phyloP scores from a whole-genome alignment of 2,797 vertebrate species.

The Linurgus olivaceus region DNA sequence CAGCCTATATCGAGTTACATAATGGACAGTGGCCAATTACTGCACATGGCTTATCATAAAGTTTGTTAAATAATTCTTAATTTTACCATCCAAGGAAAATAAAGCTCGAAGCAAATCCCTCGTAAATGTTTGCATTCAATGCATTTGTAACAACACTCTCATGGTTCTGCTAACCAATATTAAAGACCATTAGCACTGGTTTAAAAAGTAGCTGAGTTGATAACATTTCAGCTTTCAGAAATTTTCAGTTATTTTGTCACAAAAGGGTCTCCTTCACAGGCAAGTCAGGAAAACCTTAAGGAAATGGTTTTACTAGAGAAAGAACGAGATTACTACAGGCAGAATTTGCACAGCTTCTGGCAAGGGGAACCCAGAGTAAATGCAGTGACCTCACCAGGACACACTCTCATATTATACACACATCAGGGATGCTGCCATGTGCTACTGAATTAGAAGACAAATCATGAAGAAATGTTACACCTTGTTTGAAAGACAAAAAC shows the following conservation, averaged over 20 bases:
- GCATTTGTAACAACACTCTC: neutral
- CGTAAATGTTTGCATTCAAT: neutral
- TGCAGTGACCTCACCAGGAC: neutral
- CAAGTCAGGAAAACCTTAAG: neutral
- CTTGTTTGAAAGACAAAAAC: conserved; percentile 10
- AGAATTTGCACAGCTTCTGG: neutral
- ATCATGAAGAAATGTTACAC: neutral
- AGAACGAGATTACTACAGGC: neutral
- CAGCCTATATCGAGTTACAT: neutral
- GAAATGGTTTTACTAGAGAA: neutral
- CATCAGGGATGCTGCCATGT: neutral
- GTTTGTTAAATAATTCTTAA: neutral
- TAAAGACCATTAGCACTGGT: neutral
- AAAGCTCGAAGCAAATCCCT: neutral
- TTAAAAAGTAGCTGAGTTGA: neutral
- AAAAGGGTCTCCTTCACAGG: neutral
- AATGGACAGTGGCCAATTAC: neutral
- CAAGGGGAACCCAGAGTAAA: neutral
- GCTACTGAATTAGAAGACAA: neutral
- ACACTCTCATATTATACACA: neutral
- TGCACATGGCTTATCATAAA: neutral
- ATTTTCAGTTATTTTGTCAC: neutral
- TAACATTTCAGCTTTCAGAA: neutral
- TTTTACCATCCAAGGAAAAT: neutral
- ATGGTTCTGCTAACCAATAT: neutral